These are phyloP conservation scores for Manis crassicaudata DNA, from an alignment of 2,797 vertebrate species.

Conservation along the genomic window DNA sequence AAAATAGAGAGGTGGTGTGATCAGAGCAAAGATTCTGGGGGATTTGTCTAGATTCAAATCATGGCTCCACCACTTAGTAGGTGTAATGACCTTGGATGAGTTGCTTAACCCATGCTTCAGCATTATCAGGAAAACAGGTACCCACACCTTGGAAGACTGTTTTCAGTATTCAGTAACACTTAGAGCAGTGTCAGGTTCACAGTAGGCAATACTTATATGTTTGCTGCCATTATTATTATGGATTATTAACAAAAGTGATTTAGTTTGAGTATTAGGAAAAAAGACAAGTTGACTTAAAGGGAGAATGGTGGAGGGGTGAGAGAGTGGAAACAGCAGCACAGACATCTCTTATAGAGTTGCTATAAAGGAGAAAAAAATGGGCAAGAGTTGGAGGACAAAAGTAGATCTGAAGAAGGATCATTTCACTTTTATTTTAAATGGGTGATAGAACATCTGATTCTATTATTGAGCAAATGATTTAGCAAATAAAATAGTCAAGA, in stretches of 20 bases:
- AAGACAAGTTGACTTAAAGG: background rate
- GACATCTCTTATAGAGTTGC: background rate
- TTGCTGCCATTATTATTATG: background rate
- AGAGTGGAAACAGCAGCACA: constrained; percentile 20
- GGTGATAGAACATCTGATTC: background rate
- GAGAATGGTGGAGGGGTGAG: background rate
- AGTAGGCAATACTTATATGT: background rate
- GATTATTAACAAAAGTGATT: background rate
- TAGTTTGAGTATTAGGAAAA: background rate
- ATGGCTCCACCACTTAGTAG: background rate
- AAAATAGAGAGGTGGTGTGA: background rate
- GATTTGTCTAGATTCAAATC: background rate
- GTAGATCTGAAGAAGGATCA: background rate
- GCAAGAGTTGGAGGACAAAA: background rate
- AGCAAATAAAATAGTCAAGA: background rate
- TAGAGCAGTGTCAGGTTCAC: background rate
- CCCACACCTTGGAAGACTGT: background rate
- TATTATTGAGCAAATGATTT: background rate
- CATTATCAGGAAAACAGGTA: background rate
- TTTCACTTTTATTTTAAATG: background rate
- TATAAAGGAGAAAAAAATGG: background rate
- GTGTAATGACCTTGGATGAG: background rate
- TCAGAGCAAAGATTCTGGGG: background rate
- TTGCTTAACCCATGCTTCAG: constrained; percentile 1
- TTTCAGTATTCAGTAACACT: background rate